phyloP scores from a whole-genome alignment of 2,888 invertebrate species.

The Anoplius nigerrimus region DNA sequence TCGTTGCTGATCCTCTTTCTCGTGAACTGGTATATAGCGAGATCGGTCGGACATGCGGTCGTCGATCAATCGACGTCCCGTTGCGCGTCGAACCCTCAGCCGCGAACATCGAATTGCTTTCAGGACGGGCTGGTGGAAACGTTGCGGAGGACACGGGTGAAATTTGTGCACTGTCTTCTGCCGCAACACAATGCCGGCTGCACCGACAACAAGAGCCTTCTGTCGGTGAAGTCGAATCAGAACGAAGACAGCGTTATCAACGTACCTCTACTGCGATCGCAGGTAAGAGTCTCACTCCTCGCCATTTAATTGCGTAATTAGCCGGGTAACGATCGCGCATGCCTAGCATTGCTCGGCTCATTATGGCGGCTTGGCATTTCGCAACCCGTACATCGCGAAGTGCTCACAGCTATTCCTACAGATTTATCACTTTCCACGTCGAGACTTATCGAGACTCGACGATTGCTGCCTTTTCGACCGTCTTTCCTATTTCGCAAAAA shows the following conservation, averaged over 20 bases:
- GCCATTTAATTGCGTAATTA: not conserved
- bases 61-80: constrained; percentile 12
- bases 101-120: constrained; percentile 52
- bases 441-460: not conserved
- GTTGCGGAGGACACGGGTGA: constrained; percentile 88
- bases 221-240: constrained; percentile 75
- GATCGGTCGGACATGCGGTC: constrained; percentile 13
- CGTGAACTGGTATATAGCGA: constrained; percentile 20
- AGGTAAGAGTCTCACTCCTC: constrained; percentile 77
- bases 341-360: no score
- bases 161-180: constrained; percentile 91
- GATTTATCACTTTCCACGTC: no score
- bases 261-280: constrained; percentile 90
- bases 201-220: constrained; percentile 76
- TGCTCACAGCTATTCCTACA: no score
- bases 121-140: constrained; percentile 95
- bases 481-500: not conserved
- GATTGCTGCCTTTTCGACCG: not conserved
- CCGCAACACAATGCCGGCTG: constrained; percentile 87
- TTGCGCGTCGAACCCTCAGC: no score
- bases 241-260: constrained; percentile 80
- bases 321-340: no score
- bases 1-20: constrained; percentile 15
- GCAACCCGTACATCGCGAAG: no score
- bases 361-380: no score